Percentiles rank a stretch among this genome's conserved stretches.
Evolutionary conservation across 64 coral and sea anemone genomes (phyloP).

Genomic region (Porites lutea): DNA sequence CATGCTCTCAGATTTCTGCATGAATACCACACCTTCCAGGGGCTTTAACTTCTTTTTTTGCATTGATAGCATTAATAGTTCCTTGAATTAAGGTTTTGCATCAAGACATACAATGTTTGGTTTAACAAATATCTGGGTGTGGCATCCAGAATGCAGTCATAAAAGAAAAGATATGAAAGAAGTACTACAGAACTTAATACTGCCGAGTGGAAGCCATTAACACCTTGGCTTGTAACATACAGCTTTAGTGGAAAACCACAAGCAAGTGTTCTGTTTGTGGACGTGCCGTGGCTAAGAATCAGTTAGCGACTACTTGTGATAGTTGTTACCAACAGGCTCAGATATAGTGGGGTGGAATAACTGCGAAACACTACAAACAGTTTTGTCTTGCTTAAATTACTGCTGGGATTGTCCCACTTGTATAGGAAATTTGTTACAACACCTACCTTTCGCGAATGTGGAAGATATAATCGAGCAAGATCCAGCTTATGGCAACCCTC

Average conservation of each 20-base stretch:
- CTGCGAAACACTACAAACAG: background rate
- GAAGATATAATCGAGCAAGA: constrained; percentile 9
- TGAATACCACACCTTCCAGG: background rate
- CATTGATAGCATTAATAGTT: background rate
- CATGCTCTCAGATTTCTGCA: background rate
- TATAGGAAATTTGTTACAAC: background rate
- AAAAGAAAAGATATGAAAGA: too few species aligned
- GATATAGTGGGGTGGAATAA: background rate
- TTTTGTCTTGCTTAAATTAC: background rate
- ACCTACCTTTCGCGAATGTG: too few species aligned
- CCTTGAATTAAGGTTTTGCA: background rate
- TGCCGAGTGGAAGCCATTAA: too few species aligned
- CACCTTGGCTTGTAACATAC: too few species aligned
- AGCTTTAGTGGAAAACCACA: background rate
- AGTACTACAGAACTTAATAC: too few species aligned
- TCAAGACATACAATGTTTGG: background rate
- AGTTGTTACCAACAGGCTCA: background rate
- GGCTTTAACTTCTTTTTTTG: background rate
- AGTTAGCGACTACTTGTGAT: background rate
- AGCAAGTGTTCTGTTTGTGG: constrained; percentile 1
- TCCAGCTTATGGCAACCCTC: background rate
- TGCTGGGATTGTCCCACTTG: constrained; percentile 1
- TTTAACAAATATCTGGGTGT: background rate
- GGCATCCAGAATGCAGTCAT: too few species aligned
- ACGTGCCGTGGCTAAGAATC: constrained; percentile 4